Percentiles rank a stretch among this genome's conserved stretches.
Conservation (phyloP, 2,113 vertebrate genomes). For the Petroica traversi region DNA sequence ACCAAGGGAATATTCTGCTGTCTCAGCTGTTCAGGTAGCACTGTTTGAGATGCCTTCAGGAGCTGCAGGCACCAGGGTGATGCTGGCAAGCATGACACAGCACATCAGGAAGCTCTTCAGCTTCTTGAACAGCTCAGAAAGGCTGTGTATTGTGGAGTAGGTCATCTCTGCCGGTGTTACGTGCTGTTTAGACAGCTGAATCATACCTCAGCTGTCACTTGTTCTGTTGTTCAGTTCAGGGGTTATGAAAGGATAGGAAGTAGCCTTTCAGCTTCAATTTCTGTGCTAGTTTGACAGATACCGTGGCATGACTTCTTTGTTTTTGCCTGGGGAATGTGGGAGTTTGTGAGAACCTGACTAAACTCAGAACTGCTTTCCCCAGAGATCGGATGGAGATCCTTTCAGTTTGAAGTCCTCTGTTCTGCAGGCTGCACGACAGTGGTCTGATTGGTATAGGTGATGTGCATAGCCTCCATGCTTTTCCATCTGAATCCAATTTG, state of each 20-base stretch:
- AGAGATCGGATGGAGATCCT: not conserved
- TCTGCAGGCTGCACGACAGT: not conserved
- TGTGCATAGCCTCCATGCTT: not conserved
- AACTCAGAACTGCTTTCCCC: not conserved
- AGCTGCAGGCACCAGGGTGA: not conserved
- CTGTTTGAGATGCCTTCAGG: not conserved
- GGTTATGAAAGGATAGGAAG: not conserved
- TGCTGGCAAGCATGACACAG: not conserved
- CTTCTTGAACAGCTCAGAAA: not conserved
- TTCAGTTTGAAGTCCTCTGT: not conserved
- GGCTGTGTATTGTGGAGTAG: not conserved
- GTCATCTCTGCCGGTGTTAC: not conserved
- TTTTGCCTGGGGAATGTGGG: not conserved
- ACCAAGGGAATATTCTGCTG: not conserved
- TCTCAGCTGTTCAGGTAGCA: not conserved
- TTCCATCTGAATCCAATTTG: not conserved
- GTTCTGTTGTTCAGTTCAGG: not conserved
- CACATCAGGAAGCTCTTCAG: not conserved
- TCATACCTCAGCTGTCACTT: not conserved
- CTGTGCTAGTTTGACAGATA: not conserved
- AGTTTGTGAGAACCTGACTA: not conserved
- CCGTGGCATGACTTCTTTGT: not conserved
- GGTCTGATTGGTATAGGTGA: not conserved
- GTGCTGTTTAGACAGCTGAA: not conserved
- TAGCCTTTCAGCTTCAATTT: not conserved